Evolutionary conservation across 1,140 invertebrate species (phyloP), one percentile per base, ranked within the genome.

Genomic region (Harpegnathos saltator): DNA sequence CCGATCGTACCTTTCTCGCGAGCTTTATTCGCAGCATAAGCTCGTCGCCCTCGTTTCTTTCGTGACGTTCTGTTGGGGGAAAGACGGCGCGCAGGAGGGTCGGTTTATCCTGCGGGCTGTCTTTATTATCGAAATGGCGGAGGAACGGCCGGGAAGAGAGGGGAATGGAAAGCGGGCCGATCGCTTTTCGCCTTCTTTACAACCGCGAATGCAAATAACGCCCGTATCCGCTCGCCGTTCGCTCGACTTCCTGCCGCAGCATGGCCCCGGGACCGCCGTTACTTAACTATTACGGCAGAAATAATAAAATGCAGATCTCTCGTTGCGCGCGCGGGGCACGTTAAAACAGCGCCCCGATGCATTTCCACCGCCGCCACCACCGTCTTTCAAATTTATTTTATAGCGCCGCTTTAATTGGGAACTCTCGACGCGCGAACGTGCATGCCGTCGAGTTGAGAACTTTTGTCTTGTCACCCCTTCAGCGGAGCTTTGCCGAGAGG

Each of bases 221-320:
- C 68, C 86, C 87, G 91, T 92, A 92, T 92, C 91, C 91, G 92
- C 74, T 86, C 85, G 82, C 66, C 72, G 80, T 82, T 85, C 84
- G 85, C 80, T 87, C 82, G 80, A 85, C 87, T 91, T 92, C 90
- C 90, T 90, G 85, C 68, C 54, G 75, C 82, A 71, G 74, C 75
- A 82, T 59, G 48, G 44, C 56, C 38, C 65, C 19, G 38, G 26
- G 61, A 61, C 19, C 26, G 22, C 52, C 62, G 29, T 59, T 71
- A 84, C 77, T 93, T 93, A 92, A 93, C 86, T 89, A 85, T 85
- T 88, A 88, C 84, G 84, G 74, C 85, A 90, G 92, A 91, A 93
- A 93, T 92, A 93, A 93, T 93, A 93, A 93, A 93, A 93, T 91
- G 91, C 91, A 92, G 90, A 93, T 92, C 90, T 92, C 90, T 72